These are phyloP conservation scores for Drosophila kuntzei DNA, from an alignment of 2,888 invertebrate species.

Conservation along the genomic window DNA sequence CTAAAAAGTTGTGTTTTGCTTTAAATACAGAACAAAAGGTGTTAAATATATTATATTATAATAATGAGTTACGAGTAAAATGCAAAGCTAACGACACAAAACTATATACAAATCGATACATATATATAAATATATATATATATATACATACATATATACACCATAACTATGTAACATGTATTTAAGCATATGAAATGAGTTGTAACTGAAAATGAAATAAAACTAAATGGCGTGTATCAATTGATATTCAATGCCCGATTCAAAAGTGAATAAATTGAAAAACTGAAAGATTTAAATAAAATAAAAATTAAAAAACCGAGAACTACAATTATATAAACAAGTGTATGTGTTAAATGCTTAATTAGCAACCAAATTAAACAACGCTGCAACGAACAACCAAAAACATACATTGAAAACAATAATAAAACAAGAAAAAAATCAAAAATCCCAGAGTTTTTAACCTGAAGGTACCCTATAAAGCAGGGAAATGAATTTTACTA, in stretches of 20 bases:
- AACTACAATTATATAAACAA: conserved; percentile 27
- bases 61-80: conserved; percentile 43
- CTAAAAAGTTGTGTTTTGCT: conserved; percentile 62
- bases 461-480: conserved; percentile 14
- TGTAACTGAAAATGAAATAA: conserved; percentile 59
- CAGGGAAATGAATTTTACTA: neutral
- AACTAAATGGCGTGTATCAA: conserved; percentile 25
- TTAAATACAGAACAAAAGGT: conserved; percentile 40
- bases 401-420: conserved; percentile 41
- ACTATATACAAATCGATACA: conserved; percentile 36
- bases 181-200: conserved; percentile 75
- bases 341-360: conserved; percentile 68
- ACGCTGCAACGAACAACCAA: conserved; percentile 35
- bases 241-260: conserved; percentile 15
- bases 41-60: conserved; percentile 54
- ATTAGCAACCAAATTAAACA: conserved; percentile 69
- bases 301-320: conserved; percentile 26
- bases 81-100: conserved; percentile 54
- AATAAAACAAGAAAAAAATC: conserved; percentile 12
- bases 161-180: conserved; percentile 71
- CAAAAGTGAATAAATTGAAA: conserved; percentile 16
- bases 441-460: neutral
- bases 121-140: conserved; percentile 33
- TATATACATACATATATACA: conserved; percentile 52
- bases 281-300: conserved; percentile 4